Evolutionary conservation across 2,888 invertebrate species (phyloP), one percentile per base, ranked within the genome.

Genomic region (Zelleria hepariella): DNA sequence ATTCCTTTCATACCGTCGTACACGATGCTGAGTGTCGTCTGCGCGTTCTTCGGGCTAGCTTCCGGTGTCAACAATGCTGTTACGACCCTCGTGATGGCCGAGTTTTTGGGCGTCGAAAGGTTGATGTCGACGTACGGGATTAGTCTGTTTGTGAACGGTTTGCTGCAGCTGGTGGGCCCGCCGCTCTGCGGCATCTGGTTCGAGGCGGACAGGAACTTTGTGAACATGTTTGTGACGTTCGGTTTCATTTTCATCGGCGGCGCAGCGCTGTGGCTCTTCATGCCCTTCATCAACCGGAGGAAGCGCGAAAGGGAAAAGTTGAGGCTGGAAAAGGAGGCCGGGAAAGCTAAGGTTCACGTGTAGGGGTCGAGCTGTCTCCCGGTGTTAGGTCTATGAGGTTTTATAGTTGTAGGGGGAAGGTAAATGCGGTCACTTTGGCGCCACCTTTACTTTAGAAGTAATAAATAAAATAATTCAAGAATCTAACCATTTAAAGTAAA

Each of bases 11-110:
- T 93, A 8, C 75, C 82, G 0, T 88, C 90, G 3, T 96, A 95
- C 72, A 69, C 82, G 0, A 73, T 86, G 62, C 86, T 95, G 2
- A 92, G 94, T 61, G 80, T 92, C 55, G 92, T 92, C 71, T 96
- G 96, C 71, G 92, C 93, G 0, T 72, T 94, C 0, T 96, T 96
- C 68, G 96, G 96, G 0, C 77, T 96, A 0, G 93, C 95, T 0
- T 95, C 95, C 0, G 96, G 96, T 0, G 91, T 94, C 0, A 96
- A 96, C 73, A 95, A 95, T 8, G 95, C 96, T 3, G 93, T 96
- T 0, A 96, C 96, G 0, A 95, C 96, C 0, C 91, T 96, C 47
- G 94, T 96, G 0, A 95, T 96, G 94, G 95, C 95, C 0, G 96
- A 96, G 72, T 92, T 95, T 82, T 80, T 96, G n/a, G 96, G 96